Evolutionary conservation across 1,140 invertebrate species (phyloP).

Genomic region (Panagrolaimus sp.): DNA sequence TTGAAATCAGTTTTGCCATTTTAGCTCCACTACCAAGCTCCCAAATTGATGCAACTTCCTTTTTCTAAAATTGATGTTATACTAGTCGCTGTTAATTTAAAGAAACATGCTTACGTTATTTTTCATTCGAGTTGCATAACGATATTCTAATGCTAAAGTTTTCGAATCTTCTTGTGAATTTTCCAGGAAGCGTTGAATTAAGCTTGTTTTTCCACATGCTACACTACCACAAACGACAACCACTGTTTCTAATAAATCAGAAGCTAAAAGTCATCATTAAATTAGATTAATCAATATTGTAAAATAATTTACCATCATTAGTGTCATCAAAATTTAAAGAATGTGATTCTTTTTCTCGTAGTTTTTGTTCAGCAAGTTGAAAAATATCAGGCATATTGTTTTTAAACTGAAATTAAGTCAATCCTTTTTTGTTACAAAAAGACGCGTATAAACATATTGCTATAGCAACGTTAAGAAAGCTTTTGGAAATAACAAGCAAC

Average conservation of each 20-base stretch:
- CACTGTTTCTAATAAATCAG: not conserved
- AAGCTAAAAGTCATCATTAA: too few species aligned
- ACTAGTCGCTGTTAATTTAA: too few species aligned
- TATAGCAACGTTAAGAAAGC: too few species aligned
- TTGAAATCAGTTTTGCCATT: conserved; percentile 5
- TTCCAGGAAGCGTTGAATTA: conserved; percentile 10
- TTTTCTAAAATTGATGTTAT: not conserved
- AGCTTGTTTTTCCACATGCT: not conserved
- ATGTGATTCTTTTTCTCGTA: conserved; percentile 1
- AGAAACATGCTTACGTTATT: not conserved
- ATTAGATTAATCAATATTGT: too few species aligned
- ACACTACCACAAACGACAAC: not conserved
- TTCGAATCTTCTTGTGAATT: not conserved
- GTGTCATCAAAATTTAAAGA: too few species aligned
- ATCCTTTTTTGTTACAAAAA: too few species aligned
- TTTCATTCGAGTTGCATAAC: not conserved
- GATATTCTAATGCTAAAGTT: not conserved
- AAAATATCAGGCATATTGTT: conserved; percentile 2
- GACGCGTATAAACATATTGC: too few species aligned
- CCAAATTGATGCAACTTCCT: conserved; percentile 1
- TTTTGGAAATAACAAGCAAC: too few species aligned
- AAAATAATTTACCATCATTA: too few species aligned
- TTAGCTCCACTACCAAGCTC: not conserved
- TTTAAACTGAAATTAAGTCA: too few species aligned
- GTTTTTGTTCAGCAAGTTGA: not conserved